A percentile compares a stretch with the other conserved stretches of the same genome.
Evolutionary conservation across 2,113 vertebrate genomes (phyloP).

Genomic region (Pseudopodoces humilis): DNA sequence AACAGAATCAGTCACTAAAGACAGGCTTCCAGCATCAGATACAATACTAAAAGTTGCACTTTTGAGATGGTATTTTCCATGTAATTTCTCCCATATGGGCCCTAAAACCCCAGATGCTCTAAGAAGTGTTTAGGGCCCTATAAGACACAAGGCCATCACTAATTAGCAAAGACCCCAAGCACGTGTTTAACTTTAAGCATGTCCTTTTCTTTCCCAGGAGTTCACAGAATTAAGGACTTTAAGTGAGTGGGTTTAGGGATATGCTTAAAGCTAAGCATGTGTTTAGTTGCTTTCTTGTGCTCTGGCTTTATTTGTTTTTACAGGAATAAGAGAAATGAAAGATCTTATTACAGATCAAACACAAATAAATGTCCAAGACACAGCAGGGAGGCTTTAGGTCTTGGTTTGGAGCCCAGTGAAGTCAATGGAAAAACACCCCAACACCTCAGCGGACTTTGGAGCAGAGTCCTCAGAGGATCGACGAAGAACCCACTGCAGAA

Average conservation of each 20-base stretch:
- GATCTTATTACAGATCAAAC: conserved; percentile 57
- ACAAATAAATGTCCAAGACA: conserved; percentile 46
- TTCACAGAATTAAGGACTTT: neutral
- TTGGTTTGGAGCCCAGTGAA: conserved; percentile 57
- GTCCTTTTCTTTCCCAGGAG: conserved; percentile 3
- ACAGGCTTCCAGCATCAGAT: neutral
- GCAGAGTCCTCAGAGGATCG: neutral
- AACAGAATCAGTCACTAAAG: neutral
- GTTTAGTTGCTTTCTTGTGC: conserved; percentile 47
- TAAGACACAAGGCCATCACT: conserved; percentile 39
- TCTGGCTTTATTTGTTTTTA: conserved; percentile 48
- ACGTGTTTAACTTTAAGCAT: conserved; percentile 50
- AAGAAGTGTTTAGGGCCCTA: neutral
- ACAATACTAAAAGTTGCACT: neutral
- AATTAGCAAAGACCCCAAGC: conserved; percentile 54
- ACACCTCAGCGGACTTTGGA: conserved; percentile 26
- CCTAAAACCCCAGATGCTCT: conserved; percentile 35
- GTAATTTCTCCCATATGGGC: conserved; percentile 33
- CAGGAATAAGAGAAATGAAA: conserved; percentile 58
- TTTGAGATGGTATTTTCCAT: neutral
- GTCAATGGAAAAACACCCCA: conserved; percentile 56
- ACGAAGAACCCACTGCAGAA: conserved; percentile 17
- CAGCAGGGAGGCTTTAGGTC: conserved; percentile 51
- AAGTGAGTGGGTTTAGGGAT: conserved; percentile 13
- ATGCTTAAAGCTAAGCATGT: conserved; percentile 39